Percentiles rank a stretch among this genome's conserved stretches.
phyloP scores from a whole-genome alignment of 1,140 invertebrate species.

The Drosophila prosaltans region DNA sequence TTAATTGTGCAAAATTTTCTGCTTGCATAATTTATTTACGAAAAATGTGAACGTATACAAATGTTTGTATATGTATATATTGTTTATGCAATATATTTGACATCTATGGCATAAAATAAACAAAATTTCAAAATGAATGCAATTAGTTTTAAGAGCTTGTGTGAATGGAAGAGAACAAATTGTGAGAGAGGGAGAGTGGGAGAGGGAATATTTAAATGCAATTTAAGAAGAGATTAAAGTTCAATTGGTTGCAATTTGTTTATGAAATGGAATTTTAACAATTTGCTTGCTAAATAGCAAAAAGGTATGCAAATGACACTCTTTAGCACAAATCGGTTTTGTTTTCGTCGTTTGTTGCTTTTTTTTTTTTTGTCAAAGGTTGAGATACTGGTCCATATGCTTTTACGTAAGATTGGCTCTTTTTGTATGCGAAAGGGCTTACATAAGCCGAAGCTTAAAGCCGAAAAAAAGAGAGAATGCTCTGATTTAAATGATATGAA shows the following conservation, averaged over 20 bases:
- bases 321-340: too few species aligned
- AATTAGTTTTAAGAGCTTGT: neutral
- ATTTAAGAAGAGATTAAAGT: slow-evolving; percentile 1
- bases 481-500: slow-evolving; percentile 1
- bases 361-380: too few species aligned
- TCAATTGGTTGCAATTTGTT: neutral
- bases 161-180: too few species aligned
- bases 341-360: too few species aligned
- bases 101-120: slow-evolving; percentile 6
- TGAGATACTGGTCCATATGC: too few species aligned
- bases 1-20: slow-evolving; percentile 48
- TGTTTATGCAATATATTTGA: neutral
- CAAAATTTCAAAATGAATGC: slow-evolving; percentile 8
- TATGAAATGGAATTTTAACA: too few species aligned
- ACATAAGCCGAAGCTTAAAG: neutral
- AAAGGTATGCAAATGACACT: too few species aligned
- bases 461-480: neutral
- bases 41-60: neutral
- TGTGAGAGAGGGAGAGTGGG: neutral
- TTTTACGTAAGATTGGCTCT: too few species aligned
- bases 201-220: neutral
- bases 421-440: neutral
- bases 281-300: too few species aligned
- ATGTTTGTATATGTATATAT: neutral
- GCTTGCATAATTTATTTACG: slow-evolving; percentile 39